These are phyloP conservation scores for Cepaea nemoralis DNA, from an alignment of 1,140 invertebrate species.

Conservation along the genomic window DNA sequence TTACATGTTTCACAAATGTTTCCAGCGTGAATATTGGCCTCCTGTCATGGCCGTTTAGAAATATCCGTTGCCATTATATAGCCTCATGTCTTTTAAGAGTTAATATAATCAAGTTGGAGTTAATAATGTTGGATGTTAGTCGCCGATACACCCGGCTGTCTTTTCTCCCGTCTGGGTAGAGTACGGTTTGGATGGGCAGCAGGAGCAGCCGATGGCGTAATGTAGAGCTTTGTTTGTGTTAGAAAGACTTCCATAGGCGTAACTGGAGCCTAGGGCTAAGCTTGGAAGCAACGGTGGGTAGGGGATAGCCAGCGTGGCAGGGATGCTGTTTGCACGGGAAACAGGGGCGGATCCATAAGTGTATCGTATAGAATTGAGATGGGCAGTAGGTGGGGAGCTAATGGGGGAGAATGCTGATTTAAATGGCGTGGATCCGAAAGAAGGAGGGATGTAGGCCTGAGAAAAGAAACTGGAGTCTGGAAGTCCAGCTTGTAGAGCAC, in stretches of 20 bases:
- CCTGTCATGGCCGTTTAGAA: too few species aligned
- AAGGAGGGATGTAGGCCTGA: slow-evolving; percentile 21
- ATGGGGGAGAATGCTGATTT: slow-evolving; percentile 68
- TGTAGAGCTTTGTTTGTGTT: slow-evolving; percentile 49
- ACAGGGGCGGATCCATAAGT: slow-evolving; percentile 43
- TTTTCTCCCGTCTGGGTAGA: slow-evolving; percentile 39
- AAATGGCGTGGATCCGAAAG: slow-evolving; percentile 41
- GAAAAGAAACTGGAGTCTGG: slow-evolving; percentile 12
- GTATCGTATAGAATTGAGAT: slow-evolving; percentile 53
- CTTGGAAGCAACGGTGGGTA: slow-evolving; percentile 57
- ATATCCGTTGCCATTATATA: too few species aligned
- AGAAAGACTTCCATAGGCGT: slow-evolving; percentile 52
- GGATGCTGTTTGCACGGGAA: slow-evolving; percentile 42
- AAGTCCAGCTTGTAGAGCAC: slow-evolving; percentile 18
- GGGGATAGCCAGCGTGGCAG: slow-evolving; percentile 48
- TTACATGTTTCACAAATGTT: too few species aligned
- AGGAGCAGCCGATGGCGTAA: slow-evolving; percentile 50
- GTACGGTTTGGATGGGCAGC: slow-evolving; percentile 48
- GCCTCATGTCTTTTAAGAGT: too few species aligned
- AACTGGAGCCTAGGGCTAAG: slow-evolving; percentile 43
- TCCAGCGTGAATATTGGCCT: too few species aligned
- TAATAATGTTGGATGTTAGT: too few species aligned
- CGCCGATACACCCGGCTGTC: slow-evolving; percentile 49
- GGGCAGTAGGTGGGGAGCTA: slow-evolving; percentile 45
- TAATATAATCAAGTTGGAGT: too few species aligned